Percentiles rank a stretch among this genome's conserved stretches.
Evolutionary conservation across 2,888 invertebrate genomes (phyloP).

Genomic region (Meteorus cinctellus): DNA sequence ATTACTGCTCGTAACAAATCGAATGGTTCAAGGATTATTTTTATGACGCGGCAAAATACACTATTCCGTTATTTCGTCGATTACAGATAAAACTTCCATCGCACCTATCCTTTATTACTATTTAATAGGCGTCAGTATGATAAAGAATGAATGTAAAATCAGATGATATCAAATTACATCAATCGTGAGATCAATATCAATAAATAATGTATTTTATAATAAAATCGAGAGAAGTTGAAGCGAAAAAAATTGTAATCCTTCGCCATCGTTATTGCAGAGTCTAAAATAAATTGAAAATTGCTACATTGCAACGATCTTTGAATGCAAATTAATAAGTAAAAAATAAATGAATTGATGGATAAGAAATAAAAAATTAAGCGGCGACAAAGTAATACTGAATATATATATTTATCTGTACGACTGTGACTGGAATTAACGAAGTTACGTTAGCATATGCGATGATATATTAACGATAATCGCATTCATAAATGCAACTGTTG

Average conservation of each 20-base stretch:
- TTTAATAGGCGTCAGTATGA: no score
- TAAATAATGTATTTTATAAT: not conserved
- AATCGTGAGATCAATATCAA: not conserved
- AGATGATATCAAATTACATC: not conserved
- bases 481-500: slow-evolving; percentile 65
- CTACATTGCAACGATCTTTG: not conserved
- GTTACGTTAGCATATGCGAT: slow-evolving; percentile 49
- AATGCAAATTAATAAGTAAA: slow-evolving; percentile 1
- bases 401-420: not conserved
- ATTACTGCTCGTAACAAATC: not conserved
- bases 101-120: no score
- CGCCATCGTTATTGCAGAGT: not conserved
- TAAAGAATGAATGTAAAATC: not conserved
- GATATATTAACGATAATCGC: slow-evolving; percentile 63
- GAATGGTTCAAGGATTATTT: slow-evolving; percentile 22
- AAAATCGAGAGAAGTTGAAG: not conserved
- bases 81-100: not conserved
- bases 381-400: slow-evolving; percentile 37
- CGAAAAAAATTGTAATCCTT: not conserved
- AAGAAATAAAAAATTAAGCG: slow-evolving; percentile 14
- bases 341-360: slow-evolving; percentile 22
- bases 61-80: slow-evolving; percentile 15
- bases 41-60: slow-evolving; percentile 9
- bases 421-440: slow-evolving; percentile 50
- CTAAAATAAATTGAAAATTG: not conserved